Base-by-base conservation (phyloP, 2,888 invertebrate species). In the Pyrocoelia pectoralis region DNA sequence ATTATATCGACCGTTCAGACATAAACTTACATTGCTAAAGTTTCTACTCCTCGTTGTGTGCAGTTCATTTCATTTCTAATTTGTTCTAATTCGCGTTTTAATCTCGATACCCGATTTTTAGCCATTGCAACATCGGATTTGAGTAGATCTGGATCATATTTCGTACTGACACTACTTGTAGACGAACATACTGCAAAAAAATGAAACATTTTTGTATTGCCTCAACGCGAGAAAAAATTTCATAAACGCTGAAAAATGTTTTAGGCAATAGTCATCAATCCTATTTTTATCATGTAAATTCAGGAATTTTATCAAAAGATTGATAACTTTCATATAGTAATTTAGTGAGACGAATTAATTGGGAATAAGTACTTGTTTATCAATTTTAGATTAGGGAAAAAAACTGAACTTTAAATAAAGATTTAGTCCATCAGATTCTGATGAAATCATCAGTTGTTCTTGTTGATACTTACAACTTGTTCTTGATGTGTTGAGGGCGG, bases 101-200 rank as follows among this genome's bases (percentile, higher is more conserved):
- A 85, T 76, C 94, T 87, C 46, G 94, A 92, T 14, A 98, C 96
- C 52, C 97, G 86, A 70, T 92, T 93, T 76, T 93, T 88, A 48
- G 97, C 96, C 79, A 94, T 86, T 66, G 93, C 91, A 69, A 98
- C 93, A 80, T 98, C 97, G 29, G 94, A 92, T 78, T 95, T 91
- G 63, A 98, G 85, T 62, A 96, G 84, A 78, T 98, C 97, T 38
- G 97, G 97, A 83, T 98, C 97, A 80, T 96, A 97, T 77, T 95
- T 92, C 61, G 95, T 95, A 77, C 94, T 94, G 66, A 93, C 89
- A 66, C 93, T 92, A 76, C 93, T 93, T 58, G 90, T 89, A 74
- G 94, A 94, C 69, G 95, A 95, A 83, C 94, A 94, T 79, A 95
- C 93, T 94, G 82, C 18, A 81, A 80, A 69, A 53, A 75, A 24